Base-by-base conservation (phyloP, 1,140 invertebrate species). In the Drosophila takahashii region DNA sequence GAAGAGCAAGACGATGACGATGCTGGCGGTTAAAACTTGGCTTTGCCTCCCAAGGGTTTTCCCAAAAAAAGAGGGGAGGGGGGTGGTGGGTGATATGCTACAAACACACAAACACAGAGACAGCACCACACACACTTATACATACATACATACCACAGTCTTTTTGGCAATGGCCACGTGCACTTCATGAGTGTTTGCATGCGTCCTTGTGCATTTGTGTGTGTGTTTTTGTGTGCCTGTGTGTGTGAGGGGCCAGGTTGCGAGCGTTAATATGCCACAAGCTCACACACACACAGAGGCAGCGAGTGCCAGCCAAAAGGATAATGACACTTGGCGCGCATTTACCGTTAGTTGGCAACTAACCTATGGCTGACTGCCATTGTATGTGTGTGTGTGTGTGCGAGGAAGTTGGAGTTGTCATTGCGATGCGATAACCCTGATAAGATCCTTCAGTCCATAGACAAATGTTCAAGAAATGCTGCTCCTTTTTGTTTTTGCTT, bases 281-380 rank as follows among this genome's bases (percentile, higher is more conserved):
- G 60, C 47, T 64, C 60, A 62, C 32, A 61, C 18, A 22, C 18
- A 48, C 32, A 61, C 27, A 36, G 48, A 4, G 26, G 42, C 27
- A 50, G 59, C 22, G 22, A 81, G 69, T 59, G 58, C 83, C 77
- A 83, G 79, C 76, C 86, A 89, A 83, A 87, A 89, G 84, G 84
- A 80, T 89, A 87, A 87, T 87, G 84, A 87, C 84, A 89, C 84
- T 86, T 87, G 72, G 73, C 67, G 77, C 84, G 76, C 60, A 79
- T 89, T 87, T 84, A 86, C 78, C 76, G 83, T 67, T 87, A 78
- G 74, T 72, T 87, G 84, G 71, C 79, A 89, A 83, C 69, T 75
- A 74, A 75, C 59, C 51, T 57, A 74, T 70, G 70, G 39, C 50
- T 29, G 26, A 5, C 1, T 45, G 44, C 44, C 44, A 45, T n/a